Conservation (phyloP, 2,113 vertebrate species). For the Boulengeromyrus knoepffleri region DNA sequence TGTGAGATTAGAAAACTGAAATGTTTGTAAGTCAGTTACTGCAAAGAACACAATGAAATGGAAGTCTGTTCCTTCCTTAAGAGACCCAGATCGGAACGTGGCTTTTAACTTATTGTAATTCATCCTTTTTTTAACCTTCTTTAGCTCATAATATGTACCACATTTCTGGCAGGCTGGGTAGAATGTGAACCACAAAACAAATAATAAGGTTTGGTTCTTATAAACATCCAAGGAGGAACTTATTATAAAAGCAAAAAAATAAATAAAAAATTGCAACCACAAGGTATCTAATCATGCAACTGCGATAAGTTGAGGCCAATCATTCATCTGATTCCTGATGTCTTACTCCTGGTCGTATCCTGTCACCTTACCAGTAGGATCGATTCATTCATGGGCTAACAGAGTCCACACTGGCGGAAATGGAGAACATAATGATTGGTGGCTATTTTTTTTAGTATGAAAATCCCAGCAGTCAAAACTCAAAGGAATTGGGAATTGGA, state of each 20-base stretch:
- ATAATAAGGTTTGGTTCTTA: background rate
- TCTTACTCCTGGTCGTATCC: background rate
- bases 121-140: background rate
- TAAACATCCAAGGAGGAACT: background rate
- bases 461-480: background rate
- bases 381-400: background rate
- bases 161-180: background rate
- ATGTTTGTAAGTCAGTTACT: background rate
- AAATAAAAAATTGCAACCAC: background rate
- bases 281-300: background rate
- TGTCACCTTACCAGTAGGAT: background rate
- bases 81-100: background rate
- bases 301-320: background rate
- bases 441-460: background rate
- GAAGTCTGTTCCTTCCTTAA: background rate
- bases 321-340: background rate
- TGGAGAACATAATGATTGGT: background rate
- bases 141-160: background rate
- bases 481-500: background rate
- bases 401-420: background rate
- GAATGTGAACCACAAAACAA: background rate
- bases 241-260: background rate
- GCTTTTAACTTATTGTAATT: background rate
- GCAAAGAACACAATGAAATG: background rate
- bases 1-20: background rate